Conservation (phyloP, 2,888 invertebrate genomes). For the Phalera bucephala region DNA sequence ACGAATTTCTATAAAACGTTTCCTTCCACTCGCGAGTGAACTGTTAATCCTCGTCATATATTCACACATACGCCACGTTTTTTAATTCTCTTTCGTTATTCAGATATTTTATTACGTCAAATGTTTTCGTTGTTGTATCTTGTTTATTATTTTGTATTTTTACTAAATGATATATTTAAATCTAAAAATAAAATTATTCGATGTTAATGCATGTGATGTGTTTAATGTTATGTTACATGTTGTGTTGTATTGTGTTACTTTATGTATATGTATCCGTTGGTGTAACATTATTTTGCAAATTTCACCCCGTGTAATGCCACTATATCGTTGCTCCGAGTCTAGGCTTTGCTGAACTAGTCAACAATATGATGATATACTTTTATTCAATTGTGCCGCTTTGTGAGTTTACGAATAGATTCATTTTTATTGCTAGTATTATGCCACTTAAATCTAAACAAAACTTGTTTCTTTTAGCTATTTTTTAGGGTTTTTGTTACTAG, state of each 20-base stretch:
- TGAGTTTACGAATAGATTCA: not conserved
- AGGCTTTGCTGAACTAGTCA: not conserved
- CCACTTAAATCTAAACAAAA: too few species aligned
- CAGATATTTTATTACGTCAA: slow-evolving; percentile 18
- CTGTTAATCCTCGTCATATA: slow-evolving; percentile 26
- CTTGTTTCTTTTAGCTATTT: too few species aligned
- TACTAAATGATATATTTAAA: slow-evolving; percentile 23
- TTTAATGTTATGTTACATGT: slow-evolving; percentile 23
- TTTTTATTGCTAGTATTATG: too few species aligned
- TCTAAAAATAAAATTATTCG: slow-evolving; percentile 13
- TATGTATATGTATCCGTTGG: slow-evolving; percentile 2
- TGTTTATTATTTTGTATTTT: slow-evolving; percentile 12
- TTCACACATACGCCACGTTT: slow-evolving; percentile 14
- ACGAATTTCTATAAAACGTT: slow-evolving; percentile 27
- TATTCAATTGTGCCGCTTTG: not conserved
- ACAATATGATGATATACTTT: too few species aligned
- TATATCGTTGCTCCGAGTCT: not conserved
- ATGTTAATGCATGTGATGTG: slow-evolving; percentile 33
- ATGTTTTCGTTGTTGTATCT: too few species aligned
- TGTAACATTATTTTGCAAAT: slow-evolving; percentile 6
- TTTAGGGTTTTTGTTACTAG: too few species aligned
- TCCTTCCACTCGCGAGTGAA: slow-evolving; percentile 15
- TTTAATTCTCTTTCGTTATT: slow-evolving; percentile 19
- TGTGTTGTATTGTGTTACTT: slow-evolving; percentile 35
- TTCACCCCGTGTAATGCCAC: slow-evolving; percentile 5